These are phyloP conservation scores for Formica selysi DNA, from an alignment of 1,140 invertebrate genomes.

Conservation along the genomic window DNA sequence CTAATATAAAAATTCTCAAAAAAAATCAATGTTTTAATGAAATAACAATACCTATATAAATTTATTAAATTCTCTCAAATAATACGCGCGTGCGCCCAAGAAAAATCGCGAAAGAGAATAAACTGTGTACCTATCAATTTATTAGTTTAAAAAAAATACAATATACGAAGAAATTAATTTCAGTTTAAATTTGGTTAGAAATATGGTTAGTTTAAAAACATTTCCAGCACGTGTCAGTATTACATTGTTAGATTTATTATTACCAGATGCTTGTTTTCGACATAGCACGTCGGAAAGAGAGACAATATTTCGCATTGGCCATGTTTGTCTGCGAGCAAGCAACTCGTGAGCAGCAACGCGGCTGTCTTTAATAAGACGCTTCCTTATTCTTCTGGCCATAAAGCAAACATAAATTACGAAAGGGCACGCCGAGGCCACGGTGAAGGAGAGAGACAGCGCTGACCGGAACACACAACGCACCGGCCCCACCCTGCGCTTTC, in stretches of 20 bases:
- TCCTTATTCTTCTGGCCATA: slow-evolving; percentile 82
- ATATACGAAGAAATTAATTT: slow-evolving; percentile 32
- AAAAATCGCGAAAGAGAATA: not conserved
- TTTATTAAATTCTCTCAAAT: not conserved
- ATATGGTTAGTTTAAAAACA: not conserved
- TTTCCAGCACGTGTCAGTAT: slow-evolving; percentile 24
- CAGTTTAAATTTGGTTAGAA: not conserved
- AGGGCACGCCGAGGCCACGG: slow-evolving; percentile 74
- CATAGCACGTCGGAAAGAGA: slow-evolving; percentile 52
- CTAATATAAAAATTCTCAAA: not conserved
- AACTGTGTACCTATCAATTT: not conserved
- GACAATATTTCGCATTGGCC: slow-evolving; percentile 57
- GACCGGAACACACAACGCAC: slow-evolving; percentile 74
- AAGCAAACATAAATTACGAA: slow-evolving; percentile 83
- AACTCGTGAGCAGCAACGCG: slow-evolving; percentile 71
- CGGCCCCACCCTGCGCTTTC: slow-evolving; percentile 68
- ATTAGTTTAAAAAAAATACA: not conserved
- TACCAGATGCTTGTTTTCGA: slow-evolving; percentile 47
- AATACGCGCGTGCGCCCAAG: not conserved
- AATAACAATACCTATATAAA: not conserved
- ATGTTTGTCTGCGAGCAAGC: slow-evolving; percentile 68
- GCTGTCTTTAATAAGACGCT: slow-evolving; percentile 83
- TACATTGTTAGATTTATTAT: slow-evolving; percentile 65
- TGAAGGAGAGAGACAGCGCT: slow-evolving; percentile 61
- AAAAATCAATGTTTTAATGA: not conserved